phyloP scores from a whole-genome alignment of 2,888 invertebrate genomes.

The Drosophila nigritarsus region DNA sequence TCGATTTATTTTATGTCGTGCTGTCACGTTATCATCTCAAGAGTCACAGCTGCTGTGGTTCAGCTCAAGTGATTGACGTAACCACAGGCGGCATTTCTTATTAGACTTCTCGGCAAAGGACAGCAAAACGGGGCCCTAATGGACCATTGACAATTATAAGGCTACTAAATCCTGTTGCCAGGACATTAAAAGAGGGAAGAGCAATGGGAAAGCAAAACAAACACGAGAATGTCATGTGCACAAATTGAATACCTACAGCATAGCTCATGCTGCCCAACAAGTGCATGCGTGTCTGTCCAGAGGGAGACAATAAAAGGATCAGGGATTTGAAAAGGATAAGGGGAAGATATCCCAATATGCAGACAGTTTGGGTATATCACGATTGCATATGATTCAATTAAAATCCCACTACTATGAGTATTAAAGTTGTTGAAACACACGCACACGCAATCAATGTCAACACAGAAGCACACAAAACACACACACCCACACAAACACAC shows the following conservation, averaged over 20 bases:
- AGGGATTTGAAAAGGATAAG: neutral
- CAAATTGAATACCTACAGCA: conserved; percentile 22
- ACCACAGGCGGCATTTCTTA: conserved; percentile 50
- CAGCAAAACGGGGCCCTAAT: conserved; percentile 56
- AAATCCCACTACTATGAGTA: conserved; percentile 73
- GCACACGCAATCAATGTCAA: conserved; percentile 58
- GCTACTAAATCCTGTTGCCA: conserved; percentile 69
- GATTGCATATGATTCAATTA: conserved; percentile 78
- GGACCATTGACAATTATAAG: conserved; percentile 77
- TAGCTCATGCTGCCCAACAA: conserved; percentile 10
- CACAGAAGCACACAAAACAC: conserved; percentile 19
- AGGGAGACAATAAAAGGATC: neutral
- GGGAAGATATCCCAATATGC: neutral
- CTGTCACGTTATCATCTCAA: conserved; percentile 38
- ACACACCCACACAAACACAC: conserved; percentile 16
- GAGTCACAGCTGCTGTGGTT: conserved; percentile 18
- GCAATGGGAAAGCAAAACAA: conserved; percentile 36
- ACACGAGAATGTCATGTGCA: conserved; percentile 51
- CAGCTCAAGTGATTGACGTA: conserved; percentile 62
- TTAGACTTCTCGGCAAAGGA: conserved; percentile 12
- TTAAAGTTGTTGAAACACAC: conserved; percentile 67
- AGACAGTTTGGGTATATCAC: conserved; percentile 17
- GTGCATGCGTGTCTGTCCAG: neutral
- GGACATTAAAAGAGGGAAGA: conserved; percentile 6
- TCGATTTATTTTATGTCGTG: conserved; percentile 12